phyloP scores from a whole-genome alignment of 2,888 invertebrate species.

The Nephrotoma flavescens region DNA sequence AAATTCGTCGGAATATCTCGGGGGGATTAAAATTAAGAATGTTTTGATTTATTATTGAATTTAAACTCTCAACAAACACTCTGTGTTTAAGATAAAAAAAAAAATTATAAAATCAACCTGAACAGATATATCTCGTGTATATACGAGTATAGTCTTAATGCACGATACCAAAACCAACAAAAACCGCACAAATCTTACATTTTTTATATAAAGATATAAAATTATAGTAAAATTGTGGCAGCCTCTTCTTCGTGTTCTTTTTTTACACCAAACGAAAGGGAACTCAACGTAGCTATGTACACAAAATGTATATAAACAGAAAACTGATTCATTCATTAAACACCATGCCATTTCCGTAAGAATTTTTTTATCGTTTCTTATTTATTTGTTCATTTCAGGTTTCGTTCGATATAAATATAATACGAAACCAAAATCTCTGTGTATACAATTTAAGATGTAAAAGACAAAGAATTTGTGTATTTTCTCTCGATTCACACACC shows the following conservation, averaged over 20 bases:
- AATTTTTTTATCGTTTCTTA: not conserved
- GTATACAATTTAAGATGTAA: not conserved
- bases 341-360: slow-evolving; percentile 4
- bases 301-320: not conserved
- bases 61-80: not conserved
- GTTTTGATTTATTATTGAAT: slow-evolving; percentile 4
- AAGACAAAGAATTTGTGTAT: not conserved
- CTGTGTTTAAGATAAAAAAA: not conserved
- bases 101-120: not conserved
- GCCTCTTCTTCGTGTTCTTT: not conserved
- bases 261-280: not conserved
- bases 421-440: not conserved
- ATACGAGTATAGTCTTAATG: not conserved
- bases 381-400: slow-evolving; percentile 3
- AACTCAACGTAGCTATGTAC: not conserved
- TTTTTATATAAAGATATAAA: not conserved
- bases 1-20: not conserved
- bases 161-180: not conserved
- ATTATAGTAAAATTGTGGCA: not conserved
- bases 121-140: not conserved
- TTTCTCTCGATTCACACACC: not conserved
- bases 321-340: slow-evolving; percentile 2
- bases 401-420: not conserved
- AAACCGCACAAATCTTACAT: not conserved
- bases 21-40: slow-evolving; percentile 1